phyloP scores from a whole-genome alignment of 2,797 vertebrate species.

The Spheniscus humboldti region DNA sequence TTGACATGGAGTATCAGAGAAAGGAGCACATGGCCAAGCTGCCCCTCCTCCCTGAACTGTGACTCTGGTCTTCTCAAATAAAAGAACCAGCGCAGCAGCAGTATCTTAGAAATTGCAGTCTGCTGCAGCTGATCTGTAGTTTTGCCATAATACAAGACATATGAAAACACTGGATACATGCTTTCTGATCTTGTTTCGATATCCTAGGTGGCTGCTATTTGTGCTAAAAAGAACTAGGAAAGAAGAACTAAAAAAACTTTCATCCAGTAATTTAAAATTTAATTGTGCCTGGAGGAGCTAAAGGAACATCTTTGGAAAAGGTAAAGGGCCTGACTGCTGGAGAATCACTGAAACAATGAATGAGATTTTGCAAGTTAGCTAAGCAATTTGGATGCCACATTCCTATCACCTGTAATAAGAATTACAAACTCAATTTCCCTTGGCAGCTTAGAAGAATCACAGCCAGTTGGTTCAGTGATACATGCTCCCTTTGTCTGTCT shows the following conservation, averaged over 20 bases:
- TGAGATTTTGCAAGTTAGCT: constrained; percentile 26
- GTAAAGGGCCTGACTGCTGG: neutral
- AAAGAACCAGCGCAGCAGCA: neutral
- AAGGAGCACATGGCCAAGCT: neutral
- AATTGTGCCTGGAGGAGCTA: neutral
- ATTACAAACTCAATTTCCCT: neutral
- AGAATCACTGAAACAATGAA: neutral
- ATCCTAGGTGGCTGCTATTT: neutral
- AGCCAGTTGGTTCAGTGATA: neutral
- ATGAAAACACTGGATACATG: neutral
- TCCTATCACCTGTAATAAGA: neutral
- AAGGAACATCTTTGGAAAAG: neutral
- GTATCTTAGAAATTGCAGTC: neutral
- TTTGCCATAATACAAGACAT: neutral
- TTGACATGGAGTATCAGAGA: neutral
- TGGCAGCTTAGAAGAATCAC: neutral
- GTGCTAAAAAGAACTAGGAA: neutral
- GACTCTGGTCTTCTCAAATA: neutral
- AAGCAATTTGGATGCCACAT: neutral
- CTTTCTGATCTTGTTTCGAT: neutral
- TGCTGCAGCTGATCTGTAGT: neutral
- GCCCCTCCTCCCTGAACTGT: neutral
- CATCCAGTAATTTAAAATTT: neutral
- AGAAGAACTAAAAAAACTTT: neutral
- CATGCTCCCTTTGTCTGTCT: neutral